Evolutionary conservation across 2,888 invertebrate species (phyloP).

Genomic region (Lasiommata megera): DNA sequence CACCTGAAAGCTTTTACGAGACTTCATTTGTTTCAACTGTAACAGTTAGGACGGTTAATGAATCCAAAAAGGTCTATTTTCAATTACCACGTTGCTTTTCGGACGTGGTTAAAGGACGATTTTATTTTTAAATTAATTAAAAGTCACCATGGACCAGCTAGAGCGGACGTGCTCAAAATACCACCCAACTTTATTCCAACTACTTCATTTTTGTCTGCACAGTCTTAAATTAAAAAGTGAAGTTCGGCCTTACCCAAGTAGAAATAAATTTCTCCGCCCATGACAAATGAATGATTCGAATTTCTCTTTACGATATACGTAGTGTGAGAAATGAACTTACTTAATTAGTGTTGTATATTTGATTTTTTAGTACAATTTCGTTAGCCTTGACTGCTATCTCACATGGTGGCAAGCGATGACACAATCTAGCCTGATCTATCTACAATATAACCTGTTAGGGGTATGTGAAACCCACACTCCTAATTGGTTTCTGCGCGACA

Average conservation of each 20-base stretch:
- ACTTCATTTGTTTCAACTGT: background rate
- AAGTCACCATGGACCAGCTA: conserved; percentile 50
- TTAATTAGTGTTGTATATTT: too few species aligned
- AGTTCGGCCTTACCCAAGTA: conserved; percentile 25
- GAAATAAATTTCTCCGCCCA: conserved; percentile 18
- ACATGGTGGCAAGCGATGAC: too few species aligned
- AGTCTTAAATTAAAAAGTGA: conserved; percentile 41
- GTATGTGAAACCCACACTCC: too few species aligned
- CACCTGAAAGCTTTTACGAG: background rate
- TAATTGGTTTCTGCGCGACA: too few species aligned
- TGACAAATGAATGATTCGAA: conserved; percentile 22
- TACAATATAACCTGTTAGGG: too few species aligned
- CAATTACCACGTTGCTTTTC: conserved; percentile 33
- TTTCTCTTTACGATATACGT: background rate
- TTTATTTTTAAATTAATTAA: conserved; percentile 68
- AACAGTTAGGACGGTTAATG: conserved; percentile 20
- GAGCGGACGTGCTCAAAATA: conserved; percentile 71
- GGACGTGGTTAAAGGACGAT: conserved; percentile 45
- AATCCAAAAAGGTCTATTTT: conserved; percentile 25
- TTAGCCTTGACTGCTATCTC: too few species aligned
- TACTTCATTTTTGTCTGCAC: conserved; percentile 55
- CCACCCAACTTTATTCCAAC: conserved; percentile 52
- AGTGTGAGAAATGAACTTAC: too few species aligned
- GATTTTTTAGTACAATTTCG: too few species aligned
- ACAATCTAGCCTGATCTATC: too few species aligned